Base-by-base conservation (phyloP, 2,797 vertebrate genomes). In the Pitangus sulphuratus region DNA sequence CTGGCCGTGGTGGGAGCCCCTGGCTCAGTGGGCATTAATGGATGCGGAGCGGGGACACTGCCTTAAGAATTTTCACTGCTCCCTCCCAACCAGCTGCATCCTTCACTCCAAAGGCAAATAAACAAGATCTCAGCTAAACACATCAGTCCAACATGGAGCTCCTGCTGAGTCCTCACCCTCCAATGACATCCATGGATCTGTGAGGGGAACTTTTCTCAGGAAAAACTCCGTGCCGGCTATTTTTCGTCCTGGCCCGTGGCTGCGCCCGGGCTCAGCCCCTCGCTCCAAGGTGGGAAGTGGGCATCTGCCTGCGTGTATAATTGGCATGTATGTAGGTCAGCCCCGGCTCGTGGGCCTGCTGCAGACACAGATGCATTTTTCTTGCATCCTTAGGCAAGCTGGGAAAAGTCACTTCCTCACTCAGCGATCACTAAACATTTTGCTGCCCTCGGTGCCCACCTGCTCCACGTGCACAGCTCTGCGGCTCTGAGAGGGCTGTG, bases 321-420 rank as follows among this genome's bases (percentile, higher is more conserved):
- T 10, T 78, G 62, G 25, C 56, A 18, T 3, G 1, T 64, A 94
- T 92, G 65, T 95, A 96, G 96, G 96, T 94, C 95, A 97, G 88
- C 6, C 3, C 19, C 0, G 0, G 92, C 91, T 87, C 31, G 0
- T 61, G 87, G 82, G 77, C 37, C 86, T 17, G 5, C 35, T 45
- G 45, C 61, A 89, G 42, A 78, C 80, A 82, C 11, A 8, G 22
- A 45, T 39, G 62, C 77, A 76, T 84, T 90, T 94, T 90, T 79
- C 92, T 82, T 87, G 90, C 56, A 28, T 89, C 95, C 90, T 92
- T 10, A 89, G 86, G 94, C 94, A 89, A 93, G 88, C 69, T 91
- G 90, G 66, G 70, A 95, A 96, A 96, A 89, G 90, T 96, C 89
- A 94, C 69, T 90, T 82, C 18, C 61, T 74, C 4, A 1, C 78